A percentile compares a stretch with the other conserved stretches of the same genome.
Conservation (phyloP, 2,888 invertebrate genomes). For the Lepetodrilus schrolli region DNA sequence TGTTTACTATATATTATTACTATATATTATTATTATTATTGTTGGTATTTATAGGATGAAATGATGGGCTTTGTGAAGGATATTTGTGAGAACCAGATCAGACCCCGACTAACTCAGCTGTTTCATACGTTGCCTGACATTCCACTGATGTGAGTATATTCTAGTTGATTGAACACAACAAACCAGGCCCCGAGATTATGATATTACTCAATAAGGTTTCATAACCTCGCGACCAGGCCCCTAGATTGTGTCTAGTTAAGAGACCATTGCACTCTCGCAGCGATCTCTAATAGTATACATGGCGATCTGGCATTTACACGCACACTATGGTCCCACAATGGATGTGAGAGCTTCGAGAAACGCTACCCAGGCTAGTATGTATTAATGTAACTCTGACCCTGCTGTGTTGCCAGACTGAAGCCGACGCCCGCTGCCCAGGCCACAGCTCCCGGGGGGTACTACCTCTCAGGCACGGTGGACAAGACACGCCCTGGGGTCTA, state of each 20-base stretch:
- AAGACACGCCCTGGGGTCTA: slow-evolving; percentile 66
- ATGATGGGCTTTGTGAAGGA: slow-evolving; percentile 57
- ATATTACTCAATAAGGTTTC: background rate
- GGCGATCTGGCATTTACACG: too few species aligned
- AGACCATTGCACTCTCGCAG: too few species aligned
- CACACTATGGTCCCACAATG: too few species aligned
- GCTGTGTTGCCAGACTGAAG: slow-evolving; percentile 34
- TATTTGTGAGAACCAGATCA: slow-evolving; percentile 60
- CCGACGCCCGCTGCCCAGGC: slow-evolving; percentile 35
- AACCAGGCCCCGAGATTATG: background rate
- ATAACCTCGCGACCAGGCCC: background rate
- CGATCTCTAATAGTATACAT: too few species aligned
- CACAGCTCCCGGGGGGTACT: slow-evolving; percentile 63
- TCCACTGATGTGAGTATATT: slow-evolving; percentile 61
- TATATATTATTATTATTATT: too few species aligned
- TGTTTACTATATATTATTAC: too few species aligned
- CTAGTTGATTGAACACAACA: background rate
- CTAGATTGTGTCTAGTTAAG: too few species aligned
- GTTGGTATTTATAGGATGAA: slow-evolving; percentile 53
- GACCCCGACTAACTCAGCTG: slow-evolving; percentile 54
- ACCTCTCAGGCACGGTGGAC: slow-evolving; percentile 68
- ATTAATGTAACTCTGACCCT: background rate
- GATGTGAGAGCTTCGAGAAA: too few species aligned
- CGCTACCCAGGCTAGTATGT: too few species aligned
- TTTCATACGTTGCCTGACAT: slow-evolving; percentile 67